A percentile compares a stretch with the other conserved stretches of the same genome.
Conservation (phyloP, 2,113 vertebrate species). For the Thryonomys swinderianus region DNA sequence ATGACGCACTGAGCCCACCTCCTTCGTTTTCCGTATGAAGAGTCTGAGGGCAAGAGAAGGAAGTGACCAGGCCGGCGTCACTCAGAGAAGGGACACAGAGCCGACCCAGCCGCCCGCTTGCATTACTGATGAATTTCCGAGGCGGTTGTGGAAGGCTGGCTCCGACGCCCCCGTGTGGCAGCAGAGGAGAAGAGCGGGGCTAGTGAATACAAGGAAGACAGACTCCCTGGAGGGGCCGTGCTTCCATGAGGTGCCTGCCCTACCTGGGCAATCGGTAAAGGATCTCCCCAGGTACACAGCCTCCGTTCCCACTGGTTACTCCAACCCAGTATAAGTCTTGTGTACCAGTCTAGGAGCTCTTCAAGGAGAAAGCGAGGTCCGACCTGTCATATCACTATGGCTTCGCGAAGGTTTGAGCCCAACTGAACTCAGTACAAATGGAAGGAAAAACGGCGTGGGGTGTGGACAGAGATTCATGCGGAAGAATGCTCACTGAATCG, state of each 20-base stretch:
- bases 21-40: neutral
- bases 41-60: neutral
- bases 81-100: neutral
- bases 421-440: constrained; percentile 44
- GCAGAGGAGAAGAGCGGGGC: neutral
- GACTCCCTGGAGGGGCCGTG: neutral
- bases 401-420: constrained; percentile 18
- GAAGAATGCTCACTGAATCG: constrained; percentile 27
- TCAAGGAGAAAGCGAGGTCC: neutral
- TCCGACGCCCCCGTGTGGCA: constrained; percentile 59
- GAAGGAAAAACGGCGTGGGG: constrained; percentile 55
- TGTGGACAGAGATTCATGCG: constrained; percentile 18
- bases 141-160: neutral
- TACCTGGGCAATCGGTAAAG: neutral
- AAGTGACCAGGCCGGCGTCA: neutral
- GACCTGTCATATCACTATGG: neutral
- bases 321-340: neutral
- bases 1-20: neutral
- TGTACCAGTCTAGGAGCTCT: neutral
- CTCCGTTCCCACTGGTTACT: neutral
- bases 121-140: neutral
- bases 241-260: neutral
- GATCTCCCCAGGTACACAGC: neutral
- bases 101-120: neutral
- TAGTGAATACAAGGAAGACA: neutral